Evolutionary conservation across 2,797 vertebrate species (phyloP).

Genomic region (Miichthys miiuy): DNA sequence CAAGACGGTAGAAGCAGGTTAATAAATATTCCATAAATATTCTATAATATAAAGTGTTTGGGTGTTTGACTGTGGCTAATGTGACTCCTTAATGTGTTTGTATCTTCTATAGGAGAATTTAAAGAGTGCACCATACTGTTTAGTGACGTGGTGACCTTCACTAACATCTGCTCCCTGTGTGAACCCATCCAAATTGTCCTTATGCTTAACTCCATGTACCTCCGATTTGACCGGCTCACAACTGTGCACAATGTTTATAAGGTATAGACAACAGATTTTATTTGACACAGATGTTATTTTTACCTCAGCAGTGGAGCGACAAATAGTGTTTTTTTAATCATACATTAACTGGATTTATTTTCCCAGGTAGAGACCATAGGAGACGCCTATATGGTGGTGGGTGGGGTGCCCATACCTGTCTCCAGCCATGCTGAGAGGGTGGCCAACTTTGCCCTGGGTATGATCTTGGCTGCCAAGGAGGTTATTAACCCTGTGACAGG

Average conservation of each 20-base stretch:
- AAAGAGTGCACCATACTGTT: constrained; percentile 88
- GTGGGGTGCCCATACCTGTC: constrained; percentile 86
- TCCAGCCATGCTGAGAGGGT: constrained; percentile 86
- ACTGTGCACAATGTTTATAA: constrained; percentile 88
- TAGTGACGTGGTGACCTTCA: constrained; percentile 89
- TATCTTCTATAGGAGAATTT: constrained; percentile 78
- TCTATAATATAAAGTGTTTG: neutral
- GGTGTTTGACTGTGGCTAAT: neutral
- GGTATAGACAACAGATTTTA: constrained; percentile 64
- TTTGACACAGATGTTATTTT: neutral
- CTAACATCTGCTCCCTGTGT: constrained; percentile 86
- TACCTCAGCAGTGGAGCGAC: too few relatives aligned
- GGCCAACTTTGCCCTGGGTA: constrained; percentile 88
- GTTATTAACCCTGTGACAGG: constrained; percentile 86
- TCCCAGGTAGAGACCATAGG: constrained; percentile 52
- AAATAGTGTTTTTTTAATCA: neutral
- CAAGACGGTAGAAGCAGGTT: constrained; percentile 88
- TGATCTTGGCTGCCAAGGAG: constrained; percentile 85
- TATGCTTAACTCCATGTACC: constrained; percentile 89
- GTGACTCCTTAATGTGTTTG: neutral
- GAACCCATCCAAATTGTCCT: constrained; percentile 88
- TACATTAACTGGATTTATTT: neutral
- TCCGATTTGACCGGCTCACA: constrained; percentile 87
- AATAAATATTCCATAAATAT: constrained; percentile 9
- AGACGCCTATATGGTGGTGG: constrained; percentile 88